Evolutionary conservation across 2,888 invertebrate species (phyloP).

Genomic region (Baronia brevicornis): DNA sequence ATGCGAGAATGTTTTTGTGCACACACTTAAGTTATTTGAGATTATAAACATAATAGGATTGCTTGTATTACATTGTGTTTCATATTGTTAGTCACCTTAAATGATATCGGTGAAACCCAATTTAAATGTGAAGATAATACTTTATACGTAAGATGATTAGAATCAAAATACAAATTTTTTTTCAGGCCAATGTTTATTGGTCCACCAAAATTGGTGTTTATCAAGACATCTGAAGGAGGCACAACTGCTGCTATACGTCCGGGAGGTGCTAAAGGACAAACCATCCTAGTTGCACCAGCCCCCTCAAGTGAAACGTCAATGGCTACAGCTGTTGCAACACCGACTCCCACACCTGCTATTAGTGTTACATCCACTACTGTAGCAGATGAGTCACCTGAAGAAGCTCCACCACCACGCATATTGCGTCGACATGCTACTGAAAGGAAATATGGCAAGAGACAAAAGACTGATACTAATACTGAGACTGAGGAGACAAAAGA

Average conservation of each 20-base stretch:
- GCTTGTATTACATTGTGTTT: no score
- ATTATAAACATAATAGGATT: no score
- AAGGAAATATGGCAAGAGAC: constrained; percentile 62
- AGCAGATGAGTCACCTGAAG: constrained; percentile 41
- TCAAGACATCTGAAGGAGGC: constrained; percentile 61
- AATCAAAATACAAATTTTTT: no score
- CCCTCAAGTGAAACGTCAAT: constrained; percentile 30
- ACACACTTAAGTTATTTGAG: no score
- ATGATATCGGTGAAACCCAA: no score
- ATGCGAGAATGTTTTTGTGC: no score
- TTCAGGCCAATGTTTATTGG: constrained; percentile 68
- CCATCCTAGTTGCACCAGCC: constrained; percentile 49
- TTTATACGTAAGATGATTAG: no score
- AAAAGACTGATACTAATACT: constrained; percentile 45
- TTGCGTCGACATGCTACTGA: constrained; percentile 47
- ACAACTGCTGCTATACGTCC: constrained; percentile 53
- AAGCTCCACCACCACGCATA: constrained; percentile 40
- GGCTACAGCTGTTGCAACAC: constrained; percentile 23
- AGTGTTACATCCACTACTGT: constrained; percentile 26
- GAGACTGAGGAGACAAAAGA: constrained; percentile 46
- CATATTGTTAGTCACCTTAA: no score
- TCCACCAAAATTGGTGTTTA: constrained; percentile 68
- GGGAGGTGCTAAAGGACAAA: constrained; percentile 54
- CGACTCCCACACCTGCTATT: constrained; percentile 22
- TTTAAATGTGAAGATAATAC: no score